Evolutionary conservation across 2,888 invertebrate species (phyloP).

Genomic region (Syrphus vitripennis): DNA sequence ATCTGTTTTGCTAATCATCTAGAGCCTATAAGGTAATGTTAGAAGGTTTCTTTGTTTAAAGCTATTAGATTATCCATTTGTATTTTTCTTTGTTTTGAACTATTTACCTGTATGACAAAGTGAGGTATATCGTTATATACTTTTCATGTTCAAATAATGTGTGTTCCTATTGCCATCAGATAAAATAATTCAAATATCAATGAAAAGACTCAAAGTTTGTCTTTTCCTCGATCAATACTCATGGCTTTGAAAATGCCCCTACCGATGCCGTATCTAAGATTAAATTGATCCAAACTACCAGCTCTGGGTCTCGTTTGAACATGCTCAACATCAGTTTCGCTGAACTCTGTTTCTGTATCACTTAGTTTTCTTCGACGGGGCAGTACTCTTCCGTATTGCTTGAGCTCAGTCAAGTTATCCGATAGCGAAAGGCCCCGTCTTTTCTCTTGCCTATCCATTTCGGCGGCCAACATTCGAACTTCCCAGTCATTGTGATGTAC

Average conservation of each 20-base stretch:
- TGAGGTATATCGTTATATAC: slow-evolving; percentile 56
- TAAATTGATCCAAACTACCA: slow-evolving; percentile 80
- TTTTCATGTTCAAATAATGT: slow-evolving; percentile 41
- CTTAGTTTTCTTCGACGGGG: slow-evolving; percentile 78
- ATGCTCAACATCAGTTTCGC: slow-evolving; percentile 77
- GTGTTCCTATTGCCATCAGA: slow-evolving; percentile 44
- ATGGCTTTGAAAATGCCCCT: slow-evolving; percentile 80
- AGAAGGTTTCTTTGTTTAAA: slow-evolving; percentile 66
- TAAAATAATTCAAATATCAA: slow-evolving; percentile 59
- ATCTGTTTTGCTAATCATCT: slow-evolving; percentile 58
- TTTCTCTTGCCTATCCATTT: slow-evolving; percentile 84
- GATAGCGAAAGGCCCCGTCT: slow-evolving; percentile 77
- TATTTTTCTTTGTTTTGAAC: slow-evolving; percentile 62
- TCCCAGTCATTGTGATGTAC: slow-evolving; percentile 86
- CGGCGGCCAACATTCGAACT: slow-evolving; percentile 89
- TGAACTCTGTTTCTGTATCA: slow-evolving; percentile 79
- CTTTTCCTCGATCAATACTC: slow-evolving; percentile 81
- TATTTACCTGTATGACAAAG: slow-evolving; percentile 68
- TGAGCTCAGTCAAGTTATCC: slow-evolving; percentile 76
- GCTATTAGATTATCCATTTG: slow-evolving; percentile 68
- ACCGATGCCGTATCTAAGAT: slow-evolving; percentile 77
- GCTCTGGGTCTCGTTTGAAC: slow-evolving; percentile 77
- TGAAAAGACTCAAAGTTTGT: slow-evolving; percentile 80
- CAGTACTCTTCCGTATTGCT: slow-evolving; percentile 75
- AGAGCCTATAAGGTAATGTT: slow-evolving; percentile 62